Conservation (phyloP, 1,140 invertebrate species). For the Saxidomus purpurata region DNA sequence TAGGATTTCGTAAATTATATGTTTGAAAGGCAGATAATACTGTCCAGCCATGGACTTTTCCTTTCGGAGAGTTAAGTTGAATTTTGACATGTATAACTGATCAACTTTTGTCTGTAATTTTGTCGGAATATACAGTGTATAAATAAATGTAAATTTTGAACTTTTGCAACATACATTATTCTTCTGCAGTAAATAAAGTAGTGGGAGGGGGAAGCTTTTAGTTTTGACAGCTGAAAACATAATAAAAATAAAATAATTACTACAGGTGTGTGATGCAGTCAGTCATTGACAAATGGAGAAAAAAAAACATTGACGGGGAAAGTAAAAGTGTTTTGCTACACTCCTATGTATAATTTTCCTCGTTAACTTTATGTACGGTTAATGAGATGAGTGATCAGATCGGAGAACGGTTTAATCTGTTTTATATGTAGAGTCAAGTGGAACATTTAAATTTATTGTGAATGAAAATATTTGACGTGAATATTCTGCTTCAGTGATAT, state of each 20-base stretch:
- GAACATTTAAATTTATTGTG: neutral
- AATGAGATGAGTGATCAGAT: neutral
- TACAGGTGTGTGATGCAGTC: neutral
- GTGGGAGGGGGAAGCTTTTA: neutral
- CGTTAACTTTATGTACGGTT: neutral
- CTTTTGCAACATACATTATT: neutral
- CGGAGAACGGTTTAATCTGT: neutral
- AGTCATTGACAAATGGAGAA: neutral
- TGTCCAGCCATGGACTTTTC: neutral
- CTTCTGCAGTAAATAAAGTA: neutral
- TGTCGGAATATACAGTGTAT: no score
- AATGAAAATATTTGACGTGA: neutral
- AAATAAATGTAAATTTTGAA: no score
- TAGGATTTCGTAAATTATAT: constrained; percentile 15
- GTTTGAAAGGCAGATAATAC: neutral
- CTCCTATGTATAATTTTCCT: no score
- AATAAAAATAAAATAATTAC: neutral
- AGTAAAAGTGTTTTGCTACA: no score
- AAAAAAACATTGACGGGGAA: neutral
- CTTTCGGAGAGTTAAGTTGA: neutral
- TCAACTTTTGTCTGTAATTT: neutral
- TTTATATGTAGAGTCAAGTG: constrained; percentile 19
- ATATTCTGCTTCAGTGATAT: neutral
- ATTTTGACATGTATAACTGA: neutral
- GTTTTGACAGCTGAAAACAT: neutral